Conservation (phyloP, 1,140 invertebrate species). For the Leptonema lineaticorne region DNA sequence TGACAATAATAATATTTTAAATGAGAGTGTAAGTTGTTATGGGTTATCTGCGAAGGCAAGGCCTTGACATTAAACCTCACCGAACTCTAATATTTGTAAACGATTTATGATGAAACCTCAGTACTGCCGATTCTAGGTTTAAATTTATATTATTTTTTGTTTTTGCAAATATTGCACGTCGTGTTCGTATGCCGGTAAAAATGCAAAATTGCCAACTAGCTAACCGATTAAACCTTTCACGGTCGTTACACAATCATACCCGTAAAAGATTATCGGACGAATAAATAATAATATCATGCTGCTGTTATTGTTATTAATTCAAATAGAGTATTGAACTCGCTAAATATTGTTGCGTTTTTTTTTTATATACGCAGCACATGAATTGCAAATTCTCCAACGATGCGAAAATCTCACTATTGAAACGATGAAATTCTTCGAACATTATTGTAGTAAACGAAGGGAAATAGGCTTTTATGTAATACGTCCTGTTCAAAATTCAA, state of each 20-base stretch:
- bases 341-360: neutral
- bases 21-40: neutral
- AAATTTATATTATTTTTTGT: neutral
- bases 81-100: neutral
- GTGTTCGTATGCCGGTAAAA: neutral
- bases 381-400: neutral
- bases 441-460: neutral
- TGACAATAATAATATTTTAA: neutral
- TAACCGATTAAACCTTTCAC: constrained; percentile 6
- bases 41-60: constrained; percentile 4
- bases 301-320: too few relatives aligned
- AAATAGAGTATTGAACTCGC: neutral
- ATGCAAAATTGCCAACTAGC: neutral
- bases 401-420: neutral
- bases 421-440: neutral
- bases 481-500: neutral
- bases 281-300: neutral
- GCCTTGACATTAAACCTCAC: constrained; percentile 28
- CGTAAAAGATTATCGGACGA: neutral
- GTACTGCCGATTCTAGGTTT: neutral
- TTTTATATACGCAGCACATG: neutral
- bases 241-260: neutral
- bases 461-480: too few relatives aligned
- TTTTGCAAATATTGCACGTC: neutral
- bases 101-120: neutral